A percentile compares a stretch with the other conserved stretches of the same genome.
These are phyloP conservation scores for Pseudoips prasinana DNA, from an alignment of 2,888 invertebrate species.

Conservation along the genomic window DNA sequence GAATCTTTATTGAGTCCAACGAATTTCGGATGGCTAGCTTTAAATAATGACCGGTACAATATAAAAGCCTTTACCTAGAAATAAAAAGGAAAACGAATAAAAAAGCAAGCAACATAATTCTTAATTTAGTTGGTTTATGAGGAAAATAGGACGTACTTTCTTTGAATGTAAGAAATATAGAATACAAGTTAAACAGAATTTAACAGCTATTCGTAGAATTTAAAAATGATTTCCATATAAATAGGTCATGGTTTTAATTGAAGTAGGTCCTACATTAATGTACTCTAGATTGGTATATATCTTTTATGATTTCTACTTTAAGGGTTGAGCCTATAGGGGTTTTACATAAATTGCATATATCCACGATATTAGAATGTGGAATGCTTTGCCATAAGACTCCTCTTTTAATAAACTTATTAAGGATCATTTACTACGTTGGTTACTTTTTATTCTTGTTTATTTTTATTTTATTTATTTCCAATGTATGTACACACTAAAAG, in stretches of 20 bases:
- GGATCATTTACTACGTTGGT: too few species aligned
- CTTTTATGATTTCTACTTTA: too few species aligned
- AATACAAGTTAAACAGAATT: constrained; percentile 40
- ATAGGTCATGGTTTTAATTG: constrained; percentile 19
- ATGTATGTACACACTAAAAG: too few species aligned
- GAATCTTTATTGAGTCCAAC: constrained; percentile 40
- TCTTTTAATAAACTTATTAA: too few species aligned
- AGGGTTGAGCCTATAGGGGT: too few species aligned
- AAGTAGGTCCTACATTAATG: not conserved
- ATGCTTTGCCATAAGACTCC: too few species aligned
- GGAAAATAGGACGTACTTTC: constrained; percentile 37
- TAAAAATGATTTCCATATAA: constrained; percentile 29
- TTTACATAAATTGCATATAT: too few species aligned
- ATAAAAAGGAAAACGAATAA: constrained; percentile 32
- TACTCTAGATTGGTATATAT: too few species aligned
- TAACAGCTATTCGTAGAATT: constrained; percentile 36
- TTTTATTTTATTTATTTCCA: too few species aligned
- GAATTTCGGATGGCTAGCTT: constrained; percentile 44
- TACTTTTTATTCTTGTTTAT: too few species aligned
- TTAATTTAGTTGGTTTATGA: constrained; percentile 39
- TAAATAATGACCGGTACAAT: constrained; percentile 47
- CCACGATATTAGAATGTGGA: too few species aligned
- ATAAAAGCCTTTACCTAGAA: constrained; percentile 23
- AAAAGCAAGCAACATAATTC: constrained; percentile 38
- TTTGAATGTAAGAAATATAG: constrained; percentile 41